Evolutionary conservation across 2,113 vertebrate genomes (phyloP).

Genomic region (Ginglymostoma cirratum): DNA sequence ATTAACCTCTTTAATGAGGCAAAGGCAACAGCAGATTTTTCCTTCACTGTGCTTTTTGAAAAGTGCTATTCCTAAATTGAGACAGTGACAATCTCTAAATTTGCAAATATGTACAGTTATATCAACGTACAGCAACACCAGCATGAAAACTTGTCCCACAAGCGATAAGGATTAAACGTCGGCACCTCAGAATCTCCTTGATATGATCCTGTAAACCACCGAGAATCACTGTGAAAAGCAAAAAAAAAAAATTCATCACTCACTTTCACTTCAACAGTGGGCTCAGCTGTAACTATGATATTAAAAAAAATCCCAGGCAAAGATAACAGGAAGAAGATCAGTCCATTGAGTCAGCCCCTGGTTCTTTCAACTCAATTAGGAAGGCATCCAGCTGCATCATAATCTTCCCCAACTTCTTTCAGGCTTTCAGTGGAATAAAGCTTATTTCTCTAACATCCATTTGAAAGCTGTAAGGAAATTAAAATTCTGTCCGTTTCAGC

Average conservation of each 20-base stretch:
- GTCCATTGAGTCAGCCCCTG: background rate
- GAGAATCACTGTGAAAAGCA: conserved; percentile 66
- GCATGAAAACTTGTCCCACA: conserved; percentile 96
- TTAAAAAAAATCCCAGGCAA: background rate
- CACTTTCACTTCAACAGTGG: accelerated
- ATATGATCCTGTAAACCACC: conserved; percentile 96
- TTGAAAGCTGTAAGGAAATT: background rate
- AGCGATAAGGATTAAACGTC: conserved; percentile 88
- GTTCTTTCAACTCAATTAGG: background rate
- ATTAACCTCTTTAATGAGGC: background rate
- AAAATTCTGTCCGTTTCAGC: too few relatives aligned
- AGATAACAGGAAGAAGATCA: background rate
- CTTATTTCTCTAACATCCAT: background rate
- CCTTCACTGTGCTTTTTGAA: background rate
- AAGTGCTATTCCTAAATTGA: background rate
- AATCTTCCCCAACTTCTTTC: background rate
- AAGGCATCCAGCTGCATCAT: background rate
- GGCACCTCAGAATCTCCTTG: conserved; percentile 94
- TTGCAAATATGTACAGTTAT: background rate
- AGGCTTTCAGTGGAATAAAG: background rate
- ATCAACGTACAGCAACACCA: conserved; percentile 78
- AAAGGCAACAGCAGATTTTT: background rate
- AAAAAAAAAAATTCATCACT: conserved; percentile 1
- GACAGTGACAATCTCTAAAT: background rate
- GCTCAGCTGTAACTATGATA: background rate